Evolutionary conservation across 1,140 invertebrate genomes (phyloP).

Genomic region (Phenacoccus solenopsis): DNA sequence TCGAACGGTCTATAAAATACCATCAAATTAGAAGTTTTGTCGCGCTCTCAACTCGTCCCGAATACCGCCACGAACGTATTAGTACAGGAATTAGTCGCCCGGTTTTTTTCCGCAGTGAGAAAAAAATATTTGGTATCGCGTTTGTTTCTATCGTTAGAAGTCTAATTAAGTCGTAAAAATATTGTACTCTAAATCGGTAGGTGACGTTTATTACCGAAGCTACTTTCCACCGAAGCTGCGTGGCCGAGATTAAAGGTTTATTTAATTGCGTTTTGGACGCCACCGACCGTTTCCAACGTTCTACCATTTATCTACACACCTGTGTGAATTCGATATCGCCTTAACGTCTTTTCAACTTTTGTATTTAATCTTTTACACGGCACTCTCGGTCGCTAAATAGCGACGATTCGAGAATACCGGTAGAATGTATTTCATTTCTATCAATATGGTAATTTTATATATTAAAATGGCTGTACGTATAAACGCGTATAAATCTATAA

Average conservation of each 20-base stretch:
- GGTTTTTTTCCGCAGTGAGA: neutral
- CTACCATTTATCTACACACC: neutral
- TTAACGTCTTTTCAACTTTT: no score
- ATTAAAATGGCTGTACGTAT: no score
- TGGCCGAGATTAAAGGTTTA: neutral
- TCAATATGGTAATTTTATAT: no score
- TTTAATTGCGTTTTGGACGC: neutral
- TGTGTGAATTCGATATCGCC: neutral
- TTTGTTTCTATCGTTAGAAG: slow-evolving; percentile 8
- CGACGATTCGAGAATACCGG: no score
- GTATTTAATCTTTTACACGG: no score
- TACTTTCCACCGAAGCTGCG: neutral
- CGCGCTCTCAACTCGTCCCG: neutral
- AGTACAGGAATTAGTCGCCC: slow-evolving; percentile 5
- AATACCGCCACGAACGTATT: slow-evolving; percentile 12
- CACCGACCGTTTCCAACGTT: neutral
- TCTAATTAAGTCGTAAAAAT: slow-evolving; percentile 15
- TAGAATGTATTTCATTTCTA: no score
- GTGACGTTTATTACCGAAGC: slow-evolving; percentile 4
- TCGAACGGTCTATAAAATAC: neutral
- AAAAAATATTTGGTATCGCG: slow-evolving; percentile 5
- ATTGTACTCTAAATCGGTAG: slow-evolving; percentile 5
- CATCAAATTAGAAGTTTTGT: slow-evolving; percentile 9
- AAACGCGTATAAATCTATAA: no score
- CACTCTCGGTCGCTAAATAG: no score